These are phyloP conservation scores for Iphiclides podalirius DNA, from an alignment of 2,888 invertebrate species.

Conservation along the genomic window DNA sequence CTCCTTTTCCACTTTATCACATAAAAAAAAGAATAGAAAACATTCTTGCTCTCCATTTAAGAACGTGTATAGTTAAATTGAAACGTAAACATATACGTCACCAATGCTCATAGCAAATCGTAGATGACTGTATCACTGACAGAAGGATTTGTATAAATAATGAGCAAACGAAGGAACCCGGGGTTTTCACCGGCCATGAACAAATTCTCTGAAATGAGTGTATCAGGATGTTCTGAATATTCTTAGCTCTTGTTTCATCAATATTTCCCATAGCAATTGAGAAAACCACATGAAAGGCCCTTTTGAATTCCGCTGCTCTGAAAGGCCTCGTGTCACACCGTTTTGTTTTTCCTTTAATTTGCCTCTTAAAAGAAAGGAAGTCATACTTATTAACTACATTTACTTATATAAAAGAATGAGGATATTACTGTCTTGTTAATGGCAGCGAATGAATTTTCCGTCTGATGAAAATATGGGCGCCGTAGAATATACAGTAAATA, in stretches of 20 bases:
- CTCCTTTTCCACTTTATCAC: too few relatives aligned
- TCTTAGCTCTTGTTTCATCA: constrained; percentile 28
- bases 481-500: too few relatives aligned
- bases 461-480: too few relatives aligned
- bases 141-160: constrained; percentile 61
- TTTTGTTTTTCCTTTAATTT: too few relatives aligned
- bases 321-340: constrained; percentile 14
- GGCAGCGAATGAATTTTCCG: too few relatives aligned
- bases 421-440: too few relatives aligned
- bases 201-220: constrained; percentile 56
- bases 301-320: constrained; percentile 5
- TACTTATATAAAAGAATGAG: too few relatives aligned
- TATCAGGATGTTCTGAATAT: constrained; percentile 58
- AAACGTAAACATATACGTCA: constrained; percentile 18
- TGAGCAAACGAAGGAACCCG: constrained; percentile 41
- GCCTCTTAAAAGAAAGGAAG: too few relatives aligned
- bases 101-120: constrained; percentile 32
- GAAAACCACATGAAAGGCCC: constrained; percentile 18
- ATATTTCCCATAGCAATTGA: constrained; percentile 32
- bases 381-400: too few relatives aligned
- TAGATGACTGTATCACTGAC: constrained; percentile 42
- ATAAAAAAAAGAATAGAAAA: too few relatives aligned
- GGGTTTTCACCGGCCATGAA: constrained; percentile 53
- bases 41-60: too few relatives aligned
- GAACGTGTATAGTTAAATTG: neutral